Evolutionary conservation across 2,888 invertebrate genomes (phyloP).

Genomic region (Oeneis ivallda): DNA sequence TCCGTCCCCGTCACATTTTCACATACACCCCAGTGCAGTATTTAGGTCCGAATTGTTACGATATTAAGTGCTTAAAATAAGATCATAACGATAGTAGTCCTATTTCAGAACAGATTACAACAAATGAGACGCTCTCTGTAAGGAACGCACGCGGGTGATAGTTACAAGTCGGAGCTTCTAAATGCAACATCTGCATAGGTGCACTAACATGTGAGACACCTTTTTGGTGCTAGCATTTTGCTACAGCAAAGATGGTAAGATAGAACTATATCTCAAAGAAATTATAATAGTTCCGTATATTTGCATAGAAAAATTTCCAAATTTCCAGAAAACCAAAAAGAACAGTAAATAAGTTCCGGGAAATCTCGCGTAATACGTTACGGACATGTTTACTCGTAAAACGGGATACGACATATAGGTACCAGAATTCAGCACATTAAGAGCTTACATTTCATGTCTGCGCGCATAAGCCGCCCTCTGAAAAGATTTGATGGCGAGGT

Average conservation of each 20-base stretch:
- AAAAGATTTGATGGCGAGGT: constrained; percentile 81
- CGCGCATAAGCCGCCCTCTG: constrained; percentile 73
- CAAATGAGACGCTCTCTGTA: no score
- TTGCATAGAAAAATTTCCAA: constrained; percentile 1
- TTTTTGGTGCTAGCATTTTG: no score
- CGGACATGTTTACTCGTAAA: constrained; percentile 39
- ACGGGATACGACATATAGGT: constrained; percentile 47
- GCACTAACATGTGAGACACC: no score
- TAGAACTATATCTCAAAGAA: not conserved
- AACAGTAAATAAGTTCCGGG: constrained; percentile 19
- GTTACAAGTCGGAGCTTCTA: not conserved
- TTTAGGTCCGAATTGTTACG: not conserved
- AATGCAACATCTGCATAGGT: no score
- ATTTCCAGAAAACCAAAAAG: constrained; percentile 11
- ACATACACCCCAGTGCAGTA: not conserved
- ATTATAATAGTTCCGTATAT: not conserved
- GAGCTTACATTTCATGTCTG: constrained; percentile 70
- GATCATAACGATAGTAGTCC: not conserved
- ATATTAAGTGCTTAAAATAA: not conserved
- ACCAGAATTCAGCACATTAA: constrained; percentile 69
- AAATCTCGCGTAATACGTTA: constrained; percentile 21
- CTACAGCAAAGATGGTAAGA: no score
- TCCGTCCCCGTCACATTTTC: no score
- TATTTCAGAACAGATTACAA: no score
- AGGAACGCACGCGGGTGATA: no score